Base-by-base conservation (phyloP, 2,797 vertebrate genomes). In the Mionectes olivaceus region DNA sequence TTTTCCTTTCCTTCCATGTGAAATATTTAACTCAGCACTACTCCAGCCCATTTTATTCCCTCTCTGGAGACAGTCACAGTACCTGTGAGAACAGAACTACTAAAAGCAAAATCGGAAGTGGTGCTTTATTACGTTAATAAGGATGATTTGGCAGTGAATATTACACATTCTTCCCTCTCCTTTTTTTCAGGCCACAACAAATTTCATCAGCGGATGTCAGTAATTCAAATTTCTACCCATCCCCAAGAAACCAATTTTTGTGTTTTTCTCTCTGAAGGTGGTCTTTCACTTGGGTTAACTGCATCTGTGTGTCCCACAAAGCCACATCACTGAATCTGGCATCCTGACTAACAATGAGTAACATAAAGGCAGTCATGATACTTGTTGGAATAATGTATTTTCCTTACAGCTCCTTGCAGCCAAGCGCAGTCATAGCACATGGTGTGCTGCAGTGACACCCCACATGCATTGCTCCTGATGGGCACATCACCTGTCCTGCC, bases 371-470 rank as follows among this genome's bases (percentile, higher is more conserved):
- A 83, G 19, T 10, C n/a, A 7, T 10, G 16, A 50, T 10, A 33
- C 6, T 43, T 82, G 70, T 56, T 74, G 4, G n/a, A 70, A 11
- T 25, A 74, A 17, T 17, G 2, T 1, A 5, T 41, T 69, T 84
- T 70, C 32, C 49, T 64, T 15, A 33, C 15, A 33, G 24, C 2
- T 33, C 9, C 30, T 7, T 22, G 0, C 0, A 43, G 33, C 28
- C n/a, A 79, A 61, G 23, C 0, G 1, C 9, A 30, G 49, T 55
- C 47, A 61, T 25, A 49, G 35, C 19, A 39, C 0, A 2, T 0
- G 10, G 49, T 23, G 41, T 68, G 55, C 67, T 56, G 49, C 41
- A 60, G 11, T 30, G 57, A 55, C 41, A 78, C 27, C 13, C 28
- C 4, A 1, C 12, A 39, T 47, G 52, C 59, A 67, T 24, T 1